phyloP scores from a whole-genome alignment of 2,113 vertebrate genomes.

The Orientallactaga bullata region DNA sequence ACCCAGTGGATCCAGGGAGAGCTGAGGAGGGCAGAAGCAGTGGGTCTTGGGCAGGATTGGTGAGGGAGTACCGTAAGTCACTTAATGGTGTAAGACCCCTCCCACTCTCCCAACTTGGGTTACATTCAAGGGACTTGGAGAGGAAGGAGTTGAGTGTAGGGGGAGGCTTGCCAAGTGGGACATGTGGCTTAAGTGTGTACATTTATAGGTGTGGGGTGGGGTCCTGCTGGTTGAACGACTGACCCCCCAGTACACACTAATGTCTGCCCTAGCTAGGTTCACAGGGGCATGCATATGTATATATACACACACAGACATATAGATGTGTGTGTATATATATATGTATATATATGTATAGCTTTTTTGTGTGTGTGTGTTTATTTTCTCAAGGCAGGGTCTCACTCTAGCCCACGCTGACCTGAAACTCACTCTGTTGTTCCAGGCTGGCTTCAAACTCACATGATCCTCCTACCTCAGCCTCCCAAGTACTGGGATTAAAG shows the following conservation, averaged over 20 bases:
- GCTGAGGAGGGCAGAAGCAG: slow-evolving; percentile 63
- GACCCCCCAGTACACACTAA: not conserved
- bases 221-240: not conserved
- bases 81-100: not conserved
- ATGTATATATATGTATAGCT: too few relatives aligned
- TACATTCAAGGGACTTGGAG: not conserved
- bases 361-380: too few relatives aligned
- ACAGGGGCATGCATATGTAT: not conserved
- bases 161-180: not conserved
- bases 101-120: not conserved
- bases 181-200: fast-evolving
- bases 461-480: too few relatives aligned
- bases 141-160: not conserved
- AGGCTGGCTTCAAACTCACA: too few relatives aligned
- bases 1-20: slow-evolving; percentile 75
- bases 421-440: too few relatives aligned
- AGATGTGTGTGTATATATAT: too few relatives aligned
- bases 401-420: too few relatives aligned
- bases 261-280: not conserved
- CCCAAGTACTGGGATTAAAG: too few relatives aligned
- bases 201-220: not conserved
- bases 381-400: too few relatives aligned
- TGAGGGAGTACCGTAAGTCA: not conserved
- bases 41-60: not conserved
- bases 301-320: too few relatives aligned